A percentile compares a stretch with the other conserved stretches of the same genome.
Evolutionary conservation across 1,140 invertebrate species (phyloP).

Genomic region (Nasonia longicornis): DNA sequence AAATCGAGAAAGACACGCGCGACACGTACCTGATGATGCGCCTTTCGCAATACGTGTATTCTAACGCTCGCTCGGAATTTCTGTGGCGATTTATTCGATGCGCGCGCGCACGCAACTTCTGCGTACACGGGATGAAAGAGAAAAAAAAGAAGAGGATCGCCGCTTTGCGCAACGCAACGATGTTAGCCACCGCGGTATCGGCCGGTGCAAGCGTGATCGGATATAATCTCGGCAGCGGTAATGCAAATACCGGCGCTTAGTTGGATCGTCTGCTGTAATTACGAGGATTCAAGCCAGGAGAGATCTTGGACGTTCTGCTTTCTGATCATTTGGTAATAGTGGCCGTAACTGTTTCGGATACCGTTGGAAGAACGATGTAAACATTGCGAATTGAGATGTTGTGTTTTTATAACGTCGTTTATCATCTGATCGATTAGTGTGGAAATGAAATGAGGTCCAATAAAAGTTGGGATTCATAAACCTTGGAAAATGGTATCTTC

Average conservation of each 20-base stretch:
- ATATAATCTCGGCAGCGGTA: background rate
- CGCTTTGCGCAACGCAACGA: conserved; percentile 5
- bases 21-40: background rate
- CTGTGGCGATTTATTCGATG: conserved; percentile 28
- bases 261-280: background rate
- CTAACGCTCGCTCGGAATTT: conserved; percentile 49
- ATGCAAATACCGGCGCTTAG: background rate
- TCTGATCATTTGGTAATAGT: background rate
- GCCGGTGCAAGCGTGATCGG: background rate
- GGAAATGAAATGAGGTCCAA: no score
- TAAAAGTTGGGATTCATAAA: no score
- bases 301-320: background rate
- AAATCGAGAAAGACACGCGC: conserved; percentile 1
- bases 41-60: conserved; percentile 48
- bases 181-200: conserved; percentile 6
- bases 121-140: background rate
- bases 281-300: background rate
- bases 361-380: no score
- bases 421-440: no score
- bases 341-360: no score
- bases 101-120: background rate
- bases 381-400: no score
- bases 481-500: no score
- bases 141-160: conserved; percentile 3
- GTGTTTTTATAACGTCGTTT: no score